Evolutionary conservation across 2,888 invertebrate species (phyloP), one percentile per base, ranked within the genome.

Genomic region (Cylindroiulus punctatus): DNA sequence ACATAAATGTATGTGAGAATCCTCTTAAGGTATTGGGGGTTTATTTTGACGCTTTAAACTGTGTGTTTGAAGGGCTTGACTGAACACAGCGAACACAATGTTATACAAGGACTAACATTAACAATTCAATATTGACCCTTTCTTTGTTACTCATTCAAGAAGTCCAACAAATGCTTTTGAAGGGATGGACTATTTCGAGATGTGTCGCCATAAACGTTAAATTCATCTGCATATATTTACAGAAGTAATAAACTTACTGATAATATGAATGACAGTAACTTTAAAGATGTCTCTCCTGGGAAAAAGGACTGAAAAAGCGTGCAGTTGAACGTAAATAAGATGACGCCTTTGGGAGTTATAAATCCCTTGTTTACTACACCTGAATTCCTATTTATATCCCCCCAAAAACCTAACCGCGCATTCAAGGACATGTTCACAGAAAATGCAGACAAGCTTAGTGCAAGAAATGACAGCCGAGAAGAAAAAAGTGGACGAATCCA

Each of bases 271-370:
- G 76, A 76, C 76, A 76, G 65, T 65, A 76, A 76, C 30, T 30
- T 30, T 76, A 76, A 76, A 76, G 14, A 30, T 26, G 30, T 17
- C 22, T 76, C 76, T 76, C 30, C 14, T 8, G 76, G 14, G 76
- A 76, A 76, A 26, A 30, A 14, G 26, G 76, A 76, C 30, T 76
- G 14, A 76, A 30, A 76, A 76, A 30, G 76, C 76, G 76, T 30
- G 76, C 76, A 76, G 76, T 76, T 12, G 76, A 76, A 76, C 76
- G 76, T 30, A 30, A 76, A 76, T 76, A 76, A 76, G 26, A 76
- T 26, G 26, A 30, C 76, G 12, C 76, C 76, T 76, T 76, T 1
- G 30, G 76, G 76, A 76, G 26, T 76, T 1, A 76, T 76, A 76
- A 76, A 76, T 76, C 76, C 76, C 8, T 26, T 12, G 26, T 76